These are phyloP conservation scores for Gymnoscelis rufifasciata DNA, from an alignment of 2,888 invertebrate species.

Conservation along the genomic window DNA sequence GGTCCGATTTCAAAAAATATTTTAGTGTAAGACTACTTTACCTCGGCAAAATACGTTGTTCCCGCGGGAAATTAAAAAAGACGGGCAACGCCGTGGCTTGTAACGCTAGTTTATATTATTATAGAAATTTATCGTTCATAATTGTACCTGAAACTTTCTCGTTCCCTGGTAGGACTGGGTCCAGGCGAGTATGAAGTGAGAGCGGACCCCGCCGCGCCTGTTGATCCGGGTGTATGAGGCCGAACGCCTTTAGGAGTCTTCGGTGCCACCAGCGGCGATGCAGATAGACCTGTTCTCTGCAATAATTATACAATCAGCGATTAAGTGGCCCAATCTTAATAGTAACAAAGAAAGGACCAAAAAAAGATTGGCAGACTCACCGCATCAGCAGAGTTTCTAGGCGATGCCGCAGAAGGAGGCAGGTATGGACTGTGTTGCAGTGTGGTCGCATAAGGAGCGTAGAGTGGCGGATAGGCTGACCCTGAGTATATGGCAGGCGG, in stretches of 20 bases:
- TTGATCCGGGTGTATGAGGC: constrained; percentile 69
- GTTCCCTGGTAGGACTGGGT: constrained; percentile 87
- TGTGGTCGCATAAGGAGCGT: constrained; percentile 87
- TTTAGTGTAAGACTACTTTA: too few species aligned
- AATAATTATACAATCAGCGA: constrained; percentile 25
- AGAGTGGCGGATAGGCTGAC: constrained; percentile 81
- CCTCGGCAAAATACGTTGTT: too few species aligned
- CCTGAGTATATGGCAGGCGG: constrained; percentile 86
- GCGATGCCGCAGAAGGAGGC: constrained; percentile 81
- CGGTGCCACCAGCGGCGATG: constrained; percentile 74
- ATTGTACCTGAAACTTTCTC: constrained; percentile 89
- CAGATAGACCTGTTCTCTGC: constrained; percentile 66
- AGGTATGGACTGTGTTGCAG: constrained; percentile 86
- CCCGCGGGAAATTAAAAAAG: too few species aligned
- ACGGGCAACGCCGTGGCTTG: too few species aligned
- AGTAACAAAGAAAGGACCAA: too few species aligned
- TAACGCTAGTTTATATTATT: too few species aligned
- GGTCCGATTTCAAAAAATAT: too few species aligned
- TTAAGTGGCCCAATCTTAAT: too few species aligned
- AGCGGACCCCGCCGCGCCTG: constrained; percentile 59
- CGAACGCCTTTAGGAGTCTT: constrained; percentile 72
- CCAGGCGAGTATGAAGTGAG: constrained; percentile 85
- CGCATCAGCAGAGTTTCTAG: constrained; percentile 80
- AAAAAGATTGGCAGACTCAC: too few species aligned
- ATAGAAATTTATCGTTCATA: too few species aligned